A percentile compares a stretch with the other conserved stretches of the same genome.
These are phyloP conservation scores for Haliaeetus leucogaster DNA, from an alignment of 2,113 vertebrate genomes.

Conservation along the genomic window DNA sequence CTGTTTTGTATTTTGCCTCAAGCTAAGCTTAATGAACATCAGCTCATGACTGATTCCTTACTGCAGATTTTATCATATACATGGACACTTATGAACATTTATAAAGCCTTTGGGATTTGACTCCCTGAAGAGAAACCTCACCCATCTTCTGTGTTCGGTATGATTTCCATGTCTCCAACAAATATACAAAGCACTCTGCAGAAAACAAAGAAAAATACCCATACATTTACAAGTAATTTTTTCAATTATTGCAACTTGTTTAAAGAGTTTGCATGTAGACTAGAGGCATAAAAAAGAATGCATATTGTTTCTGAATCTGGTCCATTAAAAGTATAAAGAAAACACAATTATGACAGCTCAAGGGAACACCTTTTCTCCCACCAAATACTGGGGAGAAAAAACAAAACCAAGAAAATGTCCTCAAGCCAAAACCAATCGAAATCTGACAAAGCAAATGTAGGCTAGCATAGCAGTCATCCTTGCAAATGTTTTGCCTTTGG, in stretches of 20 bases:
- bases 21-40: not conserved
- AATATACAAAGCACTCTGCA: constrained; percentile 83
- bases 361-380: not conserved
- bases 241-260: not conserved
- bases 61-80: not conserved
- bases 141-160: constrained; percentile 73
- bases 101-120: not conserved
- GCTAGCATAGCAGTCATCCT: not conserved
- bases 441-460: not conserved
- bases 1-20: not conserved
- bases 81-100: not conserved
- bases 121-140: constrained; percentile 20
- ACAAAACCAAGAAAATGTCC: not conserved
- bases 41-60: not conserved
- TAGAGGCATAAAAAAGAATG: not conserved
- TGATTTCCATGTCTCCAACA: constrained; percentile 75
- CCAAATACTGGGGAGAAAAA: not conserved
- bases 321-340: not conserved
- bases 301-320: not conserved
- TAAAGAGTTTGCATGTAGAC: not conserved
- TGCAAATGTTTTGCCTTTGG: not conserved
- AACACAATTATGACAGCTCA: not conserved
- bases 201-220: not conserved
- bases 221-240: not conserved
- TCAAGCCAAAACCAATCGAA: not conserved